Conservation (phyloP, 2,797 vertebrate species). For the Hyperoplus immaculatus region DNA sequence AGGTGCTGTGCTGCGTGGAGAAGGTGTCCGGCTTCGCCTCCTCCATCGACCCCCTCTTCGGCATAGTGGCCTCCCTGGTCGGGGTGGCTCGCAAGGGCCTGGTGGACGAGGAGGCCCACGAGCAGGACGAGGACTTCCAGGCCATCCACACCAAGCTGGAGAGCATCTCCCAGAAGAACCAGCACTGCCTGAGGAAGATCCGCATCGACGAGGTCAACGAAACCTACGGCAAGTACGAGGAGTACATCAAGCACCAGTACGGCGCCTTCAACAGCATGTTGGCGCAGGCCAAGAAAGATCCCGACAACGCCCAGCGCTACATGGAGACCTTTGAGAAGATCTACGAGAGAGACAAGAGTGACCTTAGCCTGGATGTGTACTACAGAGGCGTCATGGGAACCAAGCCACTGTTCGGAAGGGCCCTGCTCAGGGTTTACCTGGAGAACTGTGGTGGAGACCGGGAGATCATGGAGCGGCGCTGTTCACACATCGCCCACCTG, state of each 20-base stretch:
- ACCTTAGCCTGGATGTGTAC: conserved; percentile 81
- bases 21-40: conserved; percentile 85
- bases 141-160: conserved; percentile 77
- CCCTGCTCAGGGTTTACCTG: conserved; percentile 83
- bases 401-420: conserved; percentile 73
- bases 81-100: conserved; percentile 83
- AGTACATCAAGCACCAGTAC: conserved; percentile 88
- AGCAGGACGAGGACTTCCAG: conserved; percentile 81
- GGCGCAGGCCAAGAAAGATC: conserved; percentile 76
- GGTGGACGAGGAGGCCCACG: conserved; percentile 66
- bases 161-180: conserved; percentile 84
- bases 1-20: conserved; percentile 81
- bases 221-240: conserved; percentile 83
- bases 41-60: conserved; percentile 86
- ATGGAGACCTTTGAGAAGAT: conserved; percentile 77
- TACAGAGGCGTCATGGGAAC: conserved; percentile 81
- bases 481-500: conserved; percentile 83
- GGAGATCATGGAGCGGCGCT: conserved; percentile 83
- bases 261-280: conserved; percentile 82
- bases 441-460: conserved; percentile 76
- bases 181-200: conserved; percentile 79
- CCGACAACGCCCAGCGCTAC: conserved; percentile 51
- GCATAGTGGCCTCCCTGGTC: conserved; percentile 84
- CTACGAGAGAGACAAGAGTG: conserved; percentile 81
- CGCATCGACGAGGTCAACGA: conserved; percentile 83